phyloP scores from a whole-genome alignment of 1,140 invertebrate genomes.

The Meloidogyne exigua region DNA sequence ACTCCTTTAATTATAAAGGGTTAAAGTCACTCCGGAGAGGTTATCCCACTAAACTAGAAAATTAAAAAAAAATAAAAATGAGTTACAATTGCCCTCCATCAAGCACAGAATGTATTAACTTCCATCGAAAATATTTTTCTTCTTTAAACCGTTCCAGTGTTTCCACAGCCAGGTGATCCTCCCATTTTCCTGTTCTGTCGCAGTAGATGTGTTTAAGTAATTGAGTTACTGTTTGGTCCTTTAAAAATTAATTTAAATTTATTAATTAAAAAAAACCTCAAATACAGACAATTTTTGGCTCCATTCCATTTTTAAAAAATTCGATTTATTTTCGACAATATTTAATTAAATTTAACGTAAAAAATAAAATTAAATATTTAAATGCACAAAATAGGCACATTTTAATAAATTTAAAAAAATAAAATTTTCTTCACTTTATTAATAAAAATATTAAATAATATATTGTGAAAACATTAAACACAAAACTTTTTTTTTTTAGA shows the following conservation, averaged over 20 bases:
- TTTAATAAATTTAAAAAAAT: no score
- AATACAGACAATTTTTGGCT: not conserved
- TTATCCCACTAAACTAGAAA: no score
- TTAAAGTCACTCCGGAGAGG: no score
- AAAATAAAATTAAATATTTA: no score
- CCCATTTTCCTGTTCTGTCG: not conserved
- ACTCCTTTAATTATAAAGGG: no score
- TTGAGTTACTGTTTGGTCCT: not conserved
- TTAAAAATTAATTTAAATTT: not conserved
- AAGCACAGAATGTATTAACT: slow-evolving; percentile 9
- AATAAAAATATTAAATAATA: no score
- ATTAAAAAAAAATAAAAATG: no score
- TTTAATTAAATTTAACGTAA: no score
- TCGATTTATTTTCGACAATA: no score
- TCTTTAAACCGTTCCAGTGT: not conserved
- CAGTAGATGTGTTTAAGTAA: not conserved
- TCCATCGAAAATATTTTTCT: not conserved
- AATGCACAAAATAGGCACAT: no score
- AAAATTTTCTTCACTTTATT: not conserved
- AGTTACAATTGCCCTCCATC: not conserved
- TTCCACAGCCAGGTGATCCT: not conserved
- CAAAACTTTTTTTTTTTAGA: not conserved
- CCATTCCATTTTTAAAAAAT: not conserved
- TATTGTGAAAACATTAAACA: no score
- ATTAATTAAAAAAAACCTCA: not conserved